Conservation (phyloP, 2,797 vertebrate species). For the Bovichtus variegatus region DNA sequence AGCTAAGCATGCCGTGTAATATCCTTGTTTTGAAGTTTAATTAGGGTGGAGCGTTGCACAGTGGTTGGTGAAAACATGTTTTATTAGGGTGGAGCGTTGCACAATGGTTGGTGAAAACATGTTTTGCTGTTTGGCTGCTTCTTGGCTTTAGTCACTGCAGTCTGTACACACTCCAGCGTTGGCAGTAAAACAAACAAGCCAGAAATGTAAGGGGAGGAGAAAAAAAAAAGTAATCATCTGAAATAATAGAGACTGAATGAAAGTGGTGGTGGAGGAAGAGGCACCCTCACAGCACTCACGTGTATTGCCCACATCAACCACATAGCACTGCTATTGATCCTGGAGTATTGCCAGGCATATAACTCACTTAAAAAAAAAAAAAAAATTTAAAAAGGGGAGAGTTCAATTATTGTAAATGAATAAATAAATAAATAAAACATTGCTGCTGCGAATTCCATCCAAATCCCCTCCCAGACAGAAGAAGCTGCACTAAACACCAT, state of each 20-base stretch:
- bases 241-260: conserved; percentile 6
- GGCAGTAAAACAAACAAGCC: neutral
- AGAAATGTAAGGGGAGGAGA: neutral
- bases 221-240: neutral
- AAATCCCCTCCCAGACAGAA: conserved; percentile 11
- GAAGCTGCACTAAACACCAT: conserved; percentile 7
- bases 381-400: conserved; percentile 55
- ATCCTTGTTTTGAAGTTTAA: conserved; percentile 32
- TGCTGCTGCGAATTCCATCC: conserved; percentile 16
- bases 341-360: conserved; percentile 52
- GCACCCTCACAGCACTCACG: conserved; percentile 49
- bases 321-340: conserved; percentile 57
- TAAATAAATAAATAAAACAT: neutral
- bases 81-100: conserved; percentile 16
- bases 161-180: neutral
- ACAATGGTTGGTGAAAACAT: neutral
- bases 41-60: conserved; percentile 19
- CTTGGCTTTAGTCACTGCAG: neutral
- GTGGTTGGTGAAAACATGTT: conserved; percentile 18
- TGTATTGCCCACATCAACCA: conserved; percentile 65
- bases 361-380: too few relatives aligned
- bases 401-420: conserved; percentile 36
- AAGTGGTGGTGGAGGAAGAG: conserved; percentile 20
- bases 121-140: conserved; percentile 16
- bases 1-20: neutral